These are phyloP conservation scores for Dicaeum eximium DNA, from an alignment of 2,113 vertebrate genomes.

Conservation along the genomic window DNA sequence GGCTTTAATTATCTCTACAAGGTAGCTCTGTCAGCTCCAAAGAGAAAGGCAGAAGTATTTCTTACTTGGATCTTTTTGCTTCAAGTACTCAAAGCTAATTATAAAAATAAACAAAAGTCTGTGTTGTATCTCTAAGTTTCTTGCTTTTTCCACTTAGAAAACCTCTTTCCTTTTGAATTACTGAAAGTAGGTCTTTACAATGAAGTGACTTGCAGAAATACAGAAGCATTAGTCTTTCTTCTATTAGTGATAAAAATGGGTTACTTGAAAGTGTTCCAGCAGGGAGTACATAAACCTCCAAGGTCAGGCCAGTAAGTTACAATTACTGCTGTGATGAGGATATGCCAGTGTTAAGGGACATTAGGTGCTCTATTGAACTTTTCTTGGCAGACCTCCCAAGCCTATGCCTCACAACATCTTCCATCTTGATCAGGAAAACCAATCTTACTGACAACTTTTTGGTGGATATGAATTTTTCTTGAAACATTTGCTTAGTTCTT, in stretches of 20 bases:
- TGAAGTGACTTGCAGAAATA: background rate
- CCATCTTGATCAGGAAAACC: background rate
- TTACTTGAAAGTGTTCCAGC: background rate
- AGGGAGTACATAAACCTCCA: background rate
- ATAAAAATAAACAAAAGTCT: background rate
- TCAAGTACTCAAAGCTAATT: background rate
- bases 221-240: background rate
- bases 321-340: background rate
- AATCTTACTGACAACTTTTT: background rate
- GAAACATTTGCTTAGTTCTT: background rate
- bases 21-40: background rate
- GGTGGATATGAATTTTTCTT: accelerated
- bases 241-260: background rate
- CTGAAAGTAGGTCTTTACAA: background rate
- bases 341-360: background rate
- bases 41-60: background rate
- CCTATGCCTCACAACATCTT: background rate
- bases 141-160: background rate
- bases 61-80: background rate
- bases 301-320: background rate
- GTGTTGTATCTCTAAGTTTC: background rate
- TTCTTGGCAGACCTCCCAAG: background rate
- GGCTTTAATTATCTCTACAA: background rate
- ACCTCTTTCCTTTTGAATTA: background rate
- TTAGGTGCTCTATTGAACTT: background rate